Percentiles rank a stretch among this genome's conserved stretches.
Conservation (phyloP, 2,113 vertebrate species). For the Hylia prasina region DNA sequence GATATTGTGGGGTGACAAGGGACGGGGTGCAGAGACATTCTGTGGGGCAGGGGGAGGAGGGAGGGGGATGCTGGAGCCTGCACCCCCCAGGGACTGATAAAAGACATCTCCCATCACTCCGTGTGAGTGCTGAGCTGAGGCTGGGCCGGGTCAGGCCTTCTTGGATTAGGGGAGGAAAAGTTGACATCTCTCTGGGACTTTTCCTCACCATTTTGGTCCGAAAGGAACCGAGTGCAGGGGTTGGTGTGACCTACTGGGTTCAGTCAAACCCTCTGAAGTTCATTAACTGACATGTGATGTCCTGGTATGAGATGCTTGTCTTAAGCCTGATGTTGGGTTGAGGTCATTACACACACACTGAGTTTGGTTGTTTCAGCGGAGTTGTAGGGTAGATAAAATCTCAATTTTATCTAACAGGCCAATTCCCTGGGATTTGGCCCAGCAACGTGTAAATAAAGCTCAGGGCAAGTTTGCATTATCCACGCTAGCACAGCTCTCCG, state of each 20-base stretch:
- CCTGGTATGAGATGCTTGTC: background rate
- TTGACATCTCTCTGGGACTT: background rate
- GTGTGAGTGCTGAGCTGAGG: background rate
- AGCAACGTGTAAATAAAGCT: background rate
- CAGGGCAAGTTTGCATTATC: background rate
- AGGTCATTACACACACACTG: background rate
- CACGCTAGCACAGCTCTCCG: accelerated
- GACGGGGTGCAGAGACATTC: too few species aligned
- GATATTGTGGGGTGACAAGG: background rate
- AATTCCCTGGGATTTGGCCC: background rate
- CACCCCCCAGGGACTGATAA: accelerated
- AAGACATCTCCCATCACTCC: background rate
- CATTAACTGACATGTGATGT: background rate
- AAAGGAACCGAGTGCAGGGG: background rate
- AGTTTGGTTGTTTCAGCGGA: background rate
- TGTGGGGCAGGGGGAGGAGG: too few species aligned
- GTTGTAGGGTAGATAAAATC: background rate
- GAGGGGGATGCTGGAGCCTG: background rate
- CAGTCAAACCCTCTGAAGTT: background rate
- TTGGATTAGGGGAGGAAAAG: background rate
- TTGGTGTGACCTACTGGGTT: background rate
- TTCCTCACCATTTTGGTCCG: background rate
- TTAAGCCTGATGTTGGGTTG: background rate
- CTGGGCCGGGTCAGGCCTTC: background rate
- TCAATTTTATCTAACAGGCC: too few species aligned